phyloP scores from a whole-genome alignment of 2,888 invertebrate genomes.

The Rotaria sp. region DNA sequence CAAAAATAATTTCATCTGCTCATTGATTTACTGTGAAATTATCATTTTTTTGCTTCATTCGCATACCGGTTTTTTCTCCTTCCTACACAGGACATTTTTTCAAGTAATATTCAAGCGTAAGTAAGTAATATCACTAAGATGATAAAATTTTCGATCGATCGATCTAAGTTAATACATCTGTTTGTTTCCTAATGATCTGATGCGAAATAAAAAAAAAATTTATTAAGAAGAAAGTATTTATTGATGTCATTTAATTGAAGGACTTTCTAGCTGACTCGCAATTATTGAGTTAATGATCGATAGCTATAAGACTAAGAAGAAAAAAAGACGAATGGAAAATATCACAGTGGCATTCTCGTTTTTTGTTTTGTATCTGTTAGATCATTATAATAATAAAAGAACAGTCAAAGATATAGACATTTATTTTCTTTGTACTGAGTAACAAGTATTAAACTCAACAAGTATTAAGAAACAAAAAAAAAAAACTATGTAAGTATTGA shows the following conservation, averaged over 20 bases:
- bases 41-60: not conserved
- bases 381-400: constrained; percentile 3
- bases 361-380: not conserved
- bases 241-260: not conserved
- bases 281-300: not conserved
- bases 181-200: not conserved
- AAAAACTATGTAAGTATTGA: not conserved
- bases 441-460: not conserved
- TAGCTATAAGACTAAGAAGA: not conserved
- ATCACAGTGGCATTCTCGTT: not conserved
- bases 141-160: not conserved
- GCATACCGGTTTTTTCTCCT: not conserved
- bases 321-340: not conserved
- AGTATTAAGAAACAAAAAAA: not conserved
- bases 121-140: not conserved
- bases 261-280: not conserved
- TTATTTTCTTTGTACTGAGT: not conserved
- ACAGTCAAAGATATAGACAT: not conserved
- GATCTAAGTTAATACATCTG: not conserved
- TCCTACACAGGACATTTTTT: not conserved
- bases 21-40: constrained; percentile 9
- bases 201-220: not conserved
- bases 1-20: not conserved
- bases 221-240: not conserved
- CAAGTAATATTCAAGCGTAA: not conserved